Percentiles rank a stretch among this genome's conserved stretches.
phyloP scores from a whole-genome alignment of 1,140 invertebrate genomes.

The Drosophila malerkotliana region DNA sequence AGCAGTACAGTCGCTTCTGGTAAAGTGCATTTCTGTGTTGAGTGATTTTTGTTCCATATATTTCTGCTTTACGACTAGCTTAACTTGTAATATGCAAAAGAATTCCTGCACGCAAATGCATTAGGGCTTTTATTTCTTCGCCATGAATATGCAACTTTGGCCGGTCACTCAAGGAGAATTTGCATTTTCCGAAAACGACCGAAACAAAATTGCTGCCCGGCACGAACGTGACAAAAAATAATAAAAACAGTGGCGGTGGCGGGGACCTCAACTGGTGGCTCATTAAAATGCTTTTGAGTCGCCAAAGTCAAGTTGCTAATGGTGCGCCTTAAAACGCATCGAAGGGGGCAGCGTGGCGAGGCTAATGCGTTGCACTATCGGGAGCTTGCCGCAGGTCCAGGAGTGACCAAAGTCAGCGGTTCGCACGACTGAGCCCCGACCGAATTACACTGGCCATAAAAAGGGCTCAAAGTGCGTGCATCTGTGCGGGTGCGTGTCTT shows the following conservation, averaged over 20 bases:
- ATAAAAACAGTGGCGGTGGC: constrained; percentile 2
- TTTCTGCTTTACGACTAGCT: constrained; percentile 23
- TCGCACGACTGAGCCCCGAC: constrained; percentile 54
- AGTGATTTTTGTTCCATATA: constrained; percentile 33
- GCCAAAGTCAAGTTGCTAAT: constrained; percentile 63
- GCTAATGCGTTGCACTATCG: constrained; percentile 63
- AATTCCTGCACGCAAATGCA: constrained; percentile 56
- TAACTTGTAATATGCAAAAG: constrained; percentile 59
- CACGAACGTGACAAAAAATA: constrained; percentile 12
- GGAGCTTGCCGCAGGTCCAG: constrained; percentile 43
- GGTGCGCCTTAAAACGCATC: constrained; percentile 43
- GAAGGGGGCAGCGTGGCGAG: constrained; percentile 22
- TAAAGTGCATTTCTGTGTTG: constrained; percentile 63
- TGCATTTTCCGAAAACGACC: constrained; percentile 47
- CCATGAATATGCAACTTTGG: constrained; percentile 66
- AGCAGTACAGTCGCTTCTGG: background rate
- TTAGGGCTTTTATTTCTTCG: constrained; percentile 47
- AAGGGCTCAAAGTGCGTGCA: constrained; percentile 10
- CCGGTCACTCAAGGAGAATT: constrained; percentile 51
- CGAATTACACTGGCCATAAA: constrained; percentile 62
- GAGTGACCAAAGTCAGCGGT: constrained; percentile 46
- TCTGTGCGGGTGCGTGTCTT: constrained; percentile 13
- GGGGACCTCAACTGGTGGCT: constrained; percentile 35
- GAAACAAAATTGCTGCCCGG: constrained; percentile 50
- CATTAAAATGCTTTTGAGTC: constrained; percentile 69